phyloP scores from a whole-genome alignment of 2,113 vertebrate genomes.

The Rhea americana region DNA sequence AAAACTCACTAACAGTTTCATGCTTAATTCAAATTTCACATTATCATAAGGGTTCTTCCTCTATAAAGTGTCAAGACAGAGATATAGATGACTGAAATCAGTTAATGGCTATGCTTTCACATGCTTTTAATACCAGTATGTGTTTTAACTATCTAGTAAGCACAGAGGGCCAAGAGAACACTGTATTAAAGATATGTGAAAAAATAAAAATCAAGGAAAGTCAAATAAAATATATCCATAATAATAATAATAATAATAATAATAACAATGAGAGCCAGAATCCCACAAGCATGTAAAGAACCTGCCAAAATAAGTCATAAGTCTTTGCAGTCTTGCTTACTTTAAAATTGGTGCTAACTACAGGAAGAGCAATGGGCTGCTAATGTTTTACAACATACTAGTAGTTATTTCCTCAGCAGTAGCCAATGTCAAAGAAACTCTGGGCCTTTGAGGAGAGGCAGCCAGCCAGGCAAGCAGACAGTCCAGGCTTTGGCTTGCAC shows the following conservation, averaged over 20 bases:
- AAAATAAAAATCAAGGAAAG: not conserved
- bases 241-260: not conserved
- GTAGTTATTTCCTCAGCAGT: not conserved
- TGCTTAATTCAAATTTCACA: not conserved
- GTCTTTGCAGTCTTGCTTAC: not conserved
- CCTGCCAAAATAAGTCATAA: not conserved
- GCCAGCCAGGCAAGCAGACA: not conserved
- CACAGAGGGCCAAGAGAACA: not conserved
- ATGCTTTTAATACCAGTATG: not conserved
- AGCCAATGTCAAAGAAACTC: not conserved
- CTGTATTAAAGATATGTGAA: rapidly evolving
- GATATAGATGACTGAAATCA: not conserved
- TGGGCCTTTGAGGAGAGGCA: not conserved
- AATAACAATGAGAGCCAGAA: not conserved
- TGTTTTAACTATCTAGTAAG: not conserved
- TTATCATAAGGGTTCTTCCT: not conserved
- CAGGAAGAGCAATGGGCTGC: not conserved
- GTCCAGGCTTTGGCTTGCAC: not conserved
- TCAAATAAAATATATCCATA: not conserved
- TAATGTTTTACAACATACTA: not conserved
- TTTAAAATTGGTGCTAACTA: not conserved
- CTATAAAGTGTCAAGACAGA: not conserved
- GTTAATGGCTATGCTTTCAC: not conserved
- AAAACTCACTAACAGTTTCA: not conserved
- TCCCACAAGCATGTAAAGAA: not conserved